A percentile compares a stretch with the other conserved stretches of the same genome.
These are phyloP conservation scores for Nemotelus pantherinus DNA, from an alignment of 2,888 invertebrate genomes.

Conservation along the genomic window DNA sequence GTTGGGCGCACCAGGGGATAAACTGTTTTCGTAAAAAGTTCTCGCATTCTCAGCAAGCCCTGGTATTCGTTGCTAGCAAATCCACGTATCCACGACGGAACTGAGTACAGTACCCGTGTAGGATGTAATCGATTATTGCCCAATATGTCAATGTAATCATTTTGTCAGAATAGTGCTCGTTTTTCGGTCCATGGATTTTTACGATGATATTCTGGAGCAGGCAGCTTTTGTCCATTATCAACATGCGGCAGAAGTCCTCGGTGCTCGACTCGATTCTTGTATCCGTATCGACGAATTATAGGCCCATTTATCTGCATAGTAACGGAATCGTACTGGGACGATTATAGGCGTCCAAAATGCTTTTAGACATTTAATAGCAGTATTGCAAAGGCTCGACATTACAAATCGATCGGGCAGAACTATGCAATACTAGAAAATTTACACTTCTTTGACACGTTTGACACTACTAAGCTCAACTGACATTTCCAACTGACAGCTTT, in stretches of 20 bases:
- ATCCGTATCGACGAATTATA: constrained; percentile 75
- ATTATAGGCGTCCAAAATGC: constrained; percentile 44
- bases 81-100: constrained; percentile 91
- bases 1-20: constrained; percentile 75
- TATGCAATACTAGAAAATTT: too few species aligned
- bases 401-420: too few species aligned
- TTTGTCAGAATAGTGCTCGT: constrained; percentile 89
- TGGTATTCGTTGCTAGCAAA: constrained; percentile 87
- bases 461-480: too few species aligned
- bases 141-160: constrained; percentile 96
- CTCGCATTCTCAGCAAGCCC: constrained; percentile 74
- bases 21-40: constrained; percentile 70
- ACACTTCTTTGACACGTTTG: too few species aligned
- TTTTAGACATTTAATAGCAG: constrained; percentile 21
- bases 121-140: constrained; percentile 87
- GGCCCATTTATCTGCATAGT: constrained; percentile 69
- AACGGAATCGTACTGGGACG: constrained; percentile 47
- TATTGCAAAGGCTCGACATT: constrained; percentile 28
- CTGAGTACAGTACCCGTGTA: constrained; percentile 81
- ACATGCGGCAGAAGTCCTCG: constrained; percentile 77
- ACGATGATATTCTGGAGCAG: constrained; percentile 78
- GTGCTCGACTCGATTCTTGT: constrained; percentile 73
- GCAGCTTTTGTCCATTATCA: constrained; percentile 67
- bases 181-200: constrained; percentile 79
- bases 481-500: too few species aligned